These are phyloP conservation scores for Drosophila histrio DNA, from an alignment of 2,888 invertebrate genomes.

Conservation along the genomic window DNA sequence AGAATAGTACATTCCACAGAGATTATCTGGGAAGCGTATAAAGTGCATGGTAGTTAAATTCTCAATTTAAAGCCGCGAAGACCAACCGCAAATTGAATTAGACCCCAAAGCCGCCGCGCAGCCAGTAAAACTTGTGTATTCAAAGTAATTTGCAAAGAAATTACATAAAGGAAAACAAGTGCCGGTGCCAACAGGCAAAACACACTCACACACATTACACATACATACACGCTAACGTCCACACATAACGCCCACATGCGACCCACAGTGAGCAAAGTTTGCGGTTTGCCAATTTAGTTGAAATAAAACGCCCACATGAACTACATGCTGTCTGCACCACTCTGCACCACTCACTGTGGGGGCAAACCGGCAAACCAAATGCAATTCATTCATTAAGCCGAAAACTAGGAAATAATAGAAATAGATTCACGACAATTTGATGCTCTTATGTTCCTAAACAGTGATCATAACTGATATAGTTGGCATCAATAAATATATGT, in stretches of 20 bases:
- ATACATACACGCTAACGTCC: slow-evolving; percentile 18
- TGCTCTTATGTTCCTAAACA: slow-evolving; percentile 2
- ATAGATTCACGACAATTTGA: slow-evolving; percentile 4
- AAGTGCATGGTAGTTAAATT: slow-evolving; percentile 32
- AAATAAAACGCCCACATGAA: slow-evolving; percentile 78
- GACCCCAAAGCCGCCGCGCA: slow-evolving; percentile 32
- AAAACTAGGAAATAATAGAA: slow-evolving; percentile 23
- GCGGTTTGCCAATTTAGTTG: slow-evolving; percentile 76
- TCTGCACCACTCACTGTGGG: slow-evolving; percentile 57
- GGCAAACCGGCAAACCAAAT: slow-evolving; percentile 70
- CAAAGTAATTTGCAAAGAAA: slow-evolving; percentile 76
- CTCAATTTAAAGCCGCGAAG: slow-evolving; percentile 33
- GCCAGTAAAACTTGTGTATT: slow-evolving; percentile 45
- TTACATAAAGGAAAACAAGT: slow-evolving; percentile 78
- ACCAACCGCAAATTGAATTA: slow-evolving; percentile 75
- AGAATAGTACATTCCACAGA: slow-evolving; percentile 33
- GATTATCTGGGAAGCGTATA: slow-evolving; percentile 34
- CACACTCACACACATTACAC: slow-evolving; percentile 14
- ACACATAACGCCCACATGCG: slow-evolving; percentile 52
- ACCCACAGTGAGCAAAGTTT: slow-evolving; percentile 36
- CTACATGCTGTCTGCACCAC: slow-evolving; percentile 46
- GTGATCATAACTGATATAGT: neutral
- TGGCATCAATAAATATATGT: no score
- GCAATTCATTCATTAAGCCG: slow-evolving; percentile 64
- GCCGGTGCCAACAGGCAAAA: slow-evolving; percentile 60